These are phyloP conservation scores for Neostethus bicornis DNA, from an alignment of 2,797 vertebrate genomes.

Conservation along the genomic window DNA sequence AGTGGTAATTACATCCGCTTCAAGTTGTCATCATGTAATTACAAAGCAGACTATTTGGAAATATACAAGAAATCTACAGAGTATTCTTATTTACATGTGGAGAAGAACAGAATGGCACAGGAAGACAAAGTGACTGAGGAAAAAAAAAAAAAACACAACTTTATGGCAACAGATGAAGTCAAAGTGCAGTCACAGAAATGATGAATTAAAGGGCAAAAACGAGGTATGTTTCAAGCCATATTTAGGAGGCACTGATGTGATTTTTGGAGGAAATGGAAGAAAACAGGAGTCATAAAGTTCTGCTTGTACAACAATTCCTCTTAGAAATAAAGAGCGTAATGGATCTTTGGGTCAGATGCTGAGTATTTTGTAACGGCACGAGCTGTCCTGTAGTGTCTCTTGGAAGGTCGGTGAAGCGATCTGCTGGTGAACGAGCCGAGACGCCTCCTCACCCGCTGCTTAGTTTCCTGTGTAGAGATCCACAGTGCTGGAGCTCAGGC, in stretches of 20 bases:
- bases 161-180: slow-evolving; percentile 43
- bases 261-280: not conserved
- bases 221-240: slow-evolving; percentile 38
- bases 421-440: slow-evolving; percentile 1
- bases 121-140: slow-evolving; percentile 24
- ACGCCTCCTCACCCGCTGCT: slow-evolving; percentile 19
- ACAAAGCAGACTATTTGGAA: slow-evolving; percentile 4
- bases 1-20: slow-evolving; percentile 17
- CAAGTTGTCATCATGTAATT: slow-evolving; percentile 23
- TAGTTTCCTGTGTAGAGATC: slow-evolving; percentile 88
- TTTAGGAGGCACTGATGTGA: slow-evolving; percentile 35
- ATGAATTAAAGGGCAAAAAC: not conserved
- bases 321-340: not conserved
- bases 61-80: slow-evolving; percentile 10
- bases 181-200: slow-evolving; percentile 53
- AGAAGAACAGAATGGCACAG: slow-evolving; percentile 55
- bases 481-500: slow-evolving; percentile 91
- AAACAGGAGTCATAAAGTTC: not conserved
- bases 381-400: slow-evolving; percentile 36
- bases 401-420: slow-evolving; percentile 5
- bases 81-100: slow-evolving; percentile 26
- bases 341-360: slow-evolving; percentile 47
- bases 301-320: not conserved
- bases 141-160: slow-evolving; percentile 25
- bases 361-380: not conserved